Percentiles rank a stretch among this genome's conserved stretches.
phyloP scores from a whole-genome alignment of 2,113 vertebrate genomes.

The Mustelus asterias region DNA sequence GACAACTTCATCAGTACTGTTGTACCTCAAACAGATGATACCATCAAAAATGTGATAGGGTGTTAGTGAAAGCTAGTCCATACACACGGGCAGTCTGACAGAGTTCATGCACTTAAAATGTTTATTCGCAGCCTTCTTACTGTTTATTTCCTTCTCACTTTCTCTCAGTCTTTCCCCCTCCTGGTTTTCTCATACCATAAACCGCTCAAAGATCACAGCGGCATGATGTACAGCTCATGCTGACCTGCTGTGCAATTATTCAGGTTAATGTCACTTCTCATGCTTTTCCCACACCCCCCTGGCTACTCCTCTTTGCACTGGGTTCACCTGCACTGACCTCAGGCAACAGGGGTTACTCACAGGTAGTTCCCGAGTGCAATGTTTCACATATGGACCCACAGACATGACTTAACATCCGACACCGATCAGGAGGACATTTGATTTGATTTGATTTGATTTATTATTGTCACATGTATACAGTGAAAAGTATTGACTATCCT shows the following conservation, averaged over 20 bases:
- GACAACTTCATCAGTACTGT: neutral
- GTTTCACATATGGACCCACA: neutral
- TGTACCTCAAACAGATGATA: neutral
- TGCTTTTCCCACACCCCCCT: too few species aligned
- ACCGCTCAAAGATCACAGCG: neutral
- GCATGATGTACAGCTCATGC: too few species aligned
- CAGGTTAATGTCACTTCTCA: too few species aligned
- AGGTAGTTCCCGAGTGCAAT: neutral
- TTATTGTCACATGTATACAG: too few species aligned
- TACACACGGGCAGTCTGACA: neutral
- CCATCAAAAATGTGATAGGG: neutral
- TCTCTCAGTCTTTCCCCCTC: neutral
- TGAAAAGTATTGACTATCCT: neutral
- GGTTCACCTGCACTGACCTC: neutral
- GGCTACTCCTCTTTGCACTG: neutral
- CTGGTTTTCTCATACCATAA: neutral
- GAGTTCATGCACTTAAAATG: neutral
- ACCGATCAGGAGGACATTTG: neutral
- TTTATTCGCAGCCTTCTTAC: neutral
- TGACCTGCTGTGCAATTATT: too few species aligned
- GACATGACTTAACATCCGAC: neutral
- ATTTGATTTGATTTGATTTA: too few species aligned
- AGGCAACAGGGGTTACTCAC: neutral
- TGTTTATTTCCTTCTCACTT: neutral
- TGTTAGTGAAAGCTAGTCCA: neutral